Conservation (phyloP, 2,797 vertebrate species). For the Eremophila alpestris region DNA sequence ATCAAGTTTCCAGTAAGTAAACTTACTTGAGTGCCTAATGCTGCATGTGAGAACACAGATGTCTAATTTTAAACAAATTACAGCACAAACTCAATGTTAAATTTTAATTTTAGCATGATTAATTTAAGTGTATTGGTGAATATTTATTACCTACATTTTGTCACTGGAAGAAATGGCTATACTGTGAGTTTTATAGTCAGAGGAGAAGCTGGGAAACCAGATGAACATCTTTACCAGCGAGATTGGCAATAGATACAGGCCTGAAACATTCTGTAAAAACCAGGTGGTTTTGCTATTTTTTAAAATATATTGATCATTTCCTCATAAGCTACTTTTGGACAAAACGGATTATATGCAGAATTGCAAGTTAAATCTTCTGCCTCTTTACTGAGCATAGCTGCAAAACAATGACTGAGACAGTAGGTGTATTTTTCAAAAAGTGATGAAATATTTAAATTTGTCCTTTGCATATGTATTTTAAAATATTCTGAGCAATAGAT, state of each 20-base stretch:
- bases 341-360: background rate
- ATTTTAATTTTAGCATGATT: too few species aligned
- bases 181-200: background rate
- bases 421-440: background rate
- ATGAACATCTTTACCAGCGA: background rate
- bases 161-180: background rate
- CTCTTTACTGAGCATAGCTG: background rate
- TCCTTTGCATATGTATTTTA: background rate
- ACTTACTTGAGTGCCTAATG: background rate
- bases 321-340: background rate
- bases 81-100: background rate
- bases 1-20: background rate
- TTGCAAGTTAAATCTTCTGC: background rate
- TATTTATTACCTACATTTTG: background rate
- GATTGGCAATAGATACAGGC: background rate
- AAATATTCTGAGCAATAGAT: background rate
- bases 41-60: background rate
- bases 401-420: background rate
- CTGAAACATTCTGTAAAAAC: background rate
- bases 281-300: background rate
- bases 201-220: background rate
- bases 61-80: background rate
- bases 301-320: background rate
- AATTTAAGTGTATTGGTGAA: background rate
- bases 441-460: background rate